Evolutionary conservation across 2,113 vertebrate genomes (phyloP).

Genomic region (Oryzias woworae): DNA sequence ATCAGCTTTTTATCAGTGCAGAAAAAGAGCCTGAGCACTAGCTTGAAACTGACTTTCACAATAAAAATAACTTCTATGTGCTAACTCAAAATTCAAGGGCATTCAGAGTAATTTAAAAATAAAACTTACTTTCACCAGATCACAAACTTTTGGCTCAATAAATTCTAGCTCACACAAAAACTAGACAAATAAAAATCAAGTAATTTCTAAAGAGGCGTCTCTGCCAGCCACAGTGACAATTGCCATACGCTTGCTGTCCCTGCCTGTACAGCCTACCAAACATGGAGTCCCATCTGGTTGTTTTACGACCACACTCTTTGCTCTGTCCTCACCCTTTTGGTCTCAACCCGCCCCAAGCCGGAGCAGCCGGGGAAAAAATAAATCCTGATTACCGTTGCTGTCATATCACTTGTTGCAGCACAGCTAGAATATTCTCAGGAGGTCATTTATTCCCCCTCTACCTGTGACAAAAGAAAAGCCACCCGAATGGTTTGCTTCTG

Average conservation of each 20-base stretch:
- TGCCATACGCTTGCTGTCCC: slow-evolving; percentile 9
- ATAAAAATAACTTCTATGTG: too few species aligned
- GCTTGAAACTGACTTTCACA: not conserved
- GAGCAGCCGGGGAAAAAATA: slow-evolving; percentile 28
- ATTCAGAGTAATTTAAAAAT: not conserved
- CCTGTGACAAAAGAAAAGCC: slow-evolving; percentile 8
- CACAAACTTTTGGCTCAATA: too few species aligned
- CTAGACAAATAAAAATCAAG: not conserved
- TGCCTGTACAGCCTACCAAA: slow-evolving; percentile 17
- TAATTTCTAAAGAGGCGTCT: slow-evolving; percentile 13
- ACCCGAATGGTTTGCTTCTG: slow-evolving; percentile 12
- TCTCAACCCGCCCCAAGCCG: not conserved
- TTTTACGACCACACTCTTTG: slow-evolving; percentile 40
- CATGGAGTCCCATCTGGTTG: slow-evolving; percentile 32
- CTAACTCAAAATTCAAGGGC: not conserved
- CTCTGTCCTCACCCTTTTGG: slow-evolving; percentile 13
- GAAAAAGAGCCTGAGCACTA: not conserved
- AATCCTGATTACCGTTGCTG: slow-evolving; percentile 46
- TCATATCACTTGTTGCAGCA: slow-evolving; percentile 29
- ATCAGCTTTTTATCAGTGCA: not conserved
- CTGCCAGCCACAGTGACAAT: slow-evolving; percentile 8
- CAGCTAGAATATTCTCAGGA: slow-evolving; percentile 36
- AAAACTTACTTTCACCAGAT: too few species aligned
- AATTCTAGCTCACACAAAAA: too few species aligned
- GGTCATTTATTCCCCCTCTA: slow-evolving; percentile 14